Conservation (phyloP, 2,113 vertebrate genomes). For the Garra rufa region DNA sequence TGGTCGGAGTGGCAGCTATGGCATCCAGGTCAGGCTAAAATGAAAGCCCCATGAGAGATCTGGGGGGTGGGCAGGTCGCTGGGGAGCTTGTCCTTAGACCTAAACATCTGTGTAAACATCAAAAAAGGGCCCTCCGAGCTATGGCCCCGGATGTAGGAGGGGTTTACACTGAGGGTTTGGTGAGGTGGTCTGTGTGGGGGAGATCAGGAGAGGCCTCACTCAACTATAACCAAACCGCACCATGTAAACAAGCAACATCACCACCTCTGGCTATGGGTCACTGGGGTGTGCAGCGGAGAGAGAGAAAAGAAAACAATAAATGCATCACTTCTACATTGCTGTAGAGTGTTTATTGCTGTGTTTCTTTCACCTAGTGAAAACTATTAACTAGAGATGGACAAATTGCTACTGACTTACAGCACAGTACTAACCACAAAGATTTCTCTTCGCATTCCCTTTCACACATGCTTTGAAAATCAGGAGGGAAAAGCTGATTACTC, state of each 20-base stretch:
- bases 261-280: slow-evolving; percentile 27
- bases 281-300: not conserved
- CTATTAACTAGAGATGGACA: slow-evolving; percentile 42
- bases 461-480: slow-evolving; percentile 5
- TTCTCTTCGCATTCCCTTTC: not conserved
- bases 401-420: not conserved
- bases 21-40: slow-evolving; percentile 60
- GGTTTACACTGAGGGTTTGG: slow-evolving; percentile 51
- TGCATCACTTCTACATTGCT: slow-evolving; percentile 10
- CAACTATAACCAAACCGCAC: slow-evolving; percentile 63
- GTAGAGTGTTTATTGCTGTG: slow-evolving; percentile 30
- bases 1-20: slow-evolving; percentile 57
- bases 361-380: slow-evolving; percentile 45
- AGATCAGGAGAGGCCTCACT: slow-evolving; percentile 50
- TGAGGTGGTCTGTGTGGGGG: slow-evolving; percentile 50
- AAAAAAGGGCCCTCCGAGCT: slow-evolving; percentile 56
- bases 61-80: slow-evolving; percentile 51
- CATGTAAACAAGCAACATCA: slow-evolving; percentile 66
- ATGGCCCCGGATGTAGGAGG: slow-evolving; percentile 61
- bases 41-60: slow-evolving; percentile 59
- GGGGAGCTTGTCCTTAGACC: slow-evolving; percentile 61
- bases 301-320: slow-evolving; percentile 40
- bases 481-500: slow-evolving; percentile 9
- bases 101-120: slow-evolving; percentile 80
- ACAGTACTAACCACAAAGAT: not conserved